Evolutionary conservation across 1,140 invertebrate genomes (phyloP).

Genomic region (Danaus melanippus): DNA sequence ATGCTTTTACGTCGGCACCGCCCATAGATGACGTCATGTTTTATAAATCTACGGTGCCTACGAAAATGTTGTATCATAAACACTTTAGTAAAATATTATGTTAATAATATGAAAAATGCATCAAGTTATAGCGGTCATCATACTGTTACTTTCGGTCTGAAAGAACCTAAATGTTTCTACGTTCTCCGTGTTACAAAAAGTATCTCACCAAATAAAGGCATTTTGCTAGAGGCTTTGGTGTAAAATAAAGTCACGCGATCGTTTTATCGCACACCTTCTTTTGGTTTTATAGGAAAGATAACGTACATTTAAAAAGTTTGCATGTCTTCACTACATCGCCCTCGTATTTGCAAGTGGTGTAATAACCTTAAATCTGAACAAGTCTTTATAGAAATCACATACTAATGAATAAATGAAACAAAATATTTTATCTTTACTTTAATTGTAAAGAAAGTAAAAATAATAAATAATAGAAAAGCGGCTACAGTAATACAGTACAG

Average conservation of each 20-base stretch:
- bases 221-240: slow-evolving; percentile 41
- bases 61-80: slow-evolving; percentile 48
- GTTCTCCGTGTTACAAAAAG: too few relatives aligned
- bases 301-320: slow-evolving; percentile 64
- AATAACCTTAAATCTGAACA: slow-evolving; percentile 8
- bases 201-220: slow-evolving; percentile 50
- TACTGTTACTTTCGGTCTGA: too few relatives aligned
- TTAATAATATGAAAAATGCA: too few relatives aligned
- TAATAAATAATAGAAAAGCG: too few relatives aligned
- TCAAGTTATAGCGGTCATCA: too few relatives aligned
- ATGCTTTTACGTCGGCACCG: slow-evolving; percentile 66
- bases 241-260: slow-evolving; percentile 60
- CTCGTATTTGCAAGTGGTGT: slow-evolving; percentile 58
- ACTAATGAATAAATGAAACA: too few relatives aligned
- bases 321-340: slow-evolving; percentile 60
- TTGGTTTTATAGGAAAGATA: slow-evolving; percentile 62
- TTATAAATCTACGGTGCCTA: slow-evolving; percentile 59
- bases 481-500: too few relatives aligned
- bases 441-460: too few relatives aligned
- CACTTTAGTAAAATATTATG: slow-evolving; percentile 1
- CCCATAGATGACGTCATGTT: slow-evolving; percentile 59
- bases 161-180: too few relatives aligned
- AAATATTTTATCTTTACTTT: too few relatives aligned
- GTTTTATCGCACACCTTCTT: slow-evolving; percentile 66
- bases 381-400: too few relatives aligned